These are phyloP conservation scores for Pantala flavescens DNA, from an alignment of 1,140 invertebrate genomes.

Conservation along the genomic window DNA sequence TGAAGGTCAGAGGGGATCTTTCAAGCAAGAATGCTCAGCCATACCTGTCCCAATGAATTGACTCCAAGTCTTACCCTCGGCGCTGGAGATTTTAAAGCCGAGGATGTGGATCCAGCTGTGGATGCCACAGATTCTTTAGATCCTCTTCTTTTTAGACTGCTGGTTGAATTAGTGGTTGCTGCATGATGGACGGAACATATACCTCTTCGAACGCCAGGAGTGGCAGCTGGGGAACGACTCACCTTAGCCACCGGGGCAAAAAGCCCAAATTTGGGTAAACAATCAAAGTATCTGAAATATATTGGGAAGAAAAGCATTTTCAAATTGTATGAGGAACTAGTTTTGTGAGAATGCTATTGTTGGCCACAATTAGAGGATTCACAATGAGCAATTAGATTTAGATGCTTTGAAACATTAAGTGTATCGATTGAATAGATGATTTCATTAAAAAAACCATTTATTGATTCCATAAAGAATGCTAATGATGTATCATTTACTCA, in stretches of 20 bases:
- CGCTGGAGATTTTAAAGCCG: conserved; percentile 33
- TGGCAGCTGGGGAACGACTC: conserved; percentile 58
- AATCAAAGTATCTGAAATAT: conserved; percentile 81
- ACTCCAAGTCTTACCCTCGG: conserved; percentile 59
- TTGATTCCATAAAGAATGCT: no score
- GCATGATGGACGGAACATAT: conserved; percentile 34
- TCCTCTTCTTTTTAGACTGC: conserved; percentile 50
- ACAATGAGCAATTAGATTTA: no score
- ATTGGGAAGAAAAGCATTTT: conserved; percentile 15
- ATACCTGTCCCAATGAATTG: conserved; percentile 42
- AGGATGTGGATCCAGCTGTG: conserved; percentile 56
- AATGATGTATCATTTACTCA: no score
- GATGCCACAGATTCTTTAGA: conserved; percentile 80
- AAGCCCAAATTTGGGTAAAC: conserved; percentile 76
- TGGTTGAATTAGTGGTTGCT: conserved; percentile 32
- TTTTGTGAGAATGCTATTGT: no score
- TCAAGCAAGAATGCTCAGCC: neutral
- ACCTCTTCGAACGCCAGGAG: conserved; percentile 49
- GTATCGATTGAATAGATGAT: no score
- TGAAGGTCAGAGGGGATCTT: neutral
- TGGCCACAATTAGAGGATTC: no score
- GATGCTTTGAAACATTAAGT: no score
- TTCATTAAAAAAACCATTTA: no score
- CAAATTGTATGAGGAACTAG: no score
- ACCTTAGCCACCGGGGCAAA: conserved; percentile 87